These are phyloP conservation scores for Brachyopa scutellaris DNA, from an alignment of 2,888 invertebrate genomes.

Conservation along the genomic window DNA sequence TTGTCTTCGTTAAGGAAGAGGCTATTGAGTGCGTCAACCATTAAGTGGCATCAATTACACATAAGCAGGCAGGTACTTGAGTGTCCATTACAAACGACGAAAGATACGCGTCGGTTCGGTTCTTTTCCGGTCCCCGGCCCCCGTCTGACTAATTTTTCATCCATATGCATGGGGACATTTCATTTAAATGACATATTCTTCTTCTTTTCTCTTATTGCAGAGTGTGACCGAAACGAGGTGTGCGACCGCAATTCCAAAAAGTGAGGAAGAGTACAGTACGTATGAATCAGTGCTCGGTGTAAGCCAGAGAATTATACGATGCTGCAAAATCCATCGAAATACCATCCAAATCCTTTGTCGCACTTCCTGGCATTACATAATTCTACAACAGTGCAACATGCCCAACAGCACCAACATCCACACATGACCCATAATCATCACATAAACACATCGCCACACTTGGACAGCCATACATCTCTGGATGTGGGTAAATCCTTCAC, in stretches of 20 bases:
- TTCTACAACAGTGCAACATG: constrained; percentile 73
- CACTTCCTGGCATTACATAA: constrained; percentile 82
- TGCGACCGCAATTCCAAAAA: constrained; percentile 46
- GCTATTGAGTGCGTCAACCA: constrained; percentile 66
- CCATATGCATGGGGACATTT: constrained; percentile 4
- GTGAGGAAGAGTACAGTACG: constrained; percentile 43
- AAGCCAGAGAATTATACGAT: constrained; percentile 75
- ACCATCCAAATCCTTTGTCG: constrained; percentile 82
- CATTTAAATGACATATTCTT: constrained; percentile 37
- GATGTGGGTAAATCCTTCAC: constrained; percentile 89
- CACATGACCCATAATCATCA: constrained; percentile 66
- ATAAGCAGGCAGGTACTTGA: constrained; percentile 20
- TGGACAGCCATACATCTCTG: constrained; percentile 78
- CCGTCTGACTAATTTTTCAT: constrained; percentile 37
- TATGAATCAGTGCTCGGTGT: constrained; percentile 48
- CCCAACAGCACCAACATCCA: constrained; percentile 57
- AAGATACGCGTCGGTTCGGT: constrained; percentile 59
- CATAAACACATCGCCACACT: constrained; percentile 60
- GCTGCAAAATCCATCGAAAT: constrained; percentile 82
- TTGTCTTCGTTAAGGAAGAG: constrained; percentile 59
- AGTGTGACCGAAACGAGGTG: constrained; percentile 46
- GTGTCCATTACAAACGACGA: constrained; percentile 57
- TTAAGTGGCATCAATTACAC: constrained; percentile 66
- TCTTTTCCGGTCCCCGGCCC: constrained; percentile 43
- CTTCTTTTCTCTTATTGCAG: constrained; percentile 56